Base-by-base conservation (phyloP, 1,140 invertebrate species). In the Centruroides vittatus region DNA sequence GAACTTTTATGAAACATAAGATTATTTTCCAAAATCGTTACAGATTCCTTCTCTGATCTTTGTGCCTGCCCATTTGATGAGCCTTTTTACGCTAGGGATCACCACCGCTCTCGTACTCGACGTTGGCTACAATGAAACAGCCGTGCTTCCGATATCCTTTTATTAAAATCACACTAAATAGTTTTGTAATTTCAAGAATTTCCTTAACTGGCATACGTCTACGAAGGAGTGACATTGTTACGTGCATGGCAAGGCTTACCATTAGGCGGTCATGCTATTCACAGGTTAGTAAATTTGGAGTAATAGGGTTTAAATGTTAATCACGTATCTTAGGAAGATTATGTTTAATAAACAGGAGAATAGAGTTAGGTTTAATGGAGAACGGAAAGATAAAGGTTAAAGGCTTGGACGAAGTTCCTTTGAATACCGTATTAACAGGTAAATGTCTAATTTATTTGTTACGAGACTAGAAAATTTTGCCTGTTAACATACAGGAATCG, bases 61-160 rank as follows among this genome's bases (percentile, higher is more conserved):
- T 72, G 78, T 86, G 4, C 86, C 90, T 8, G 81, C 81, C 46
- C 90, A 93, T 75, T 75, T 93, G 36, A 82, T 88, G n/a, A 77
- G 84, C 6, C 74, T 91, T 2, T 82, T 84, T 54, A 85, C 86
- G 4, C 76, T 93, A 54, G 89, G 85, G 13, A 75, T 84, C 8
- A 81, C 81, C 59, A 86, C 86, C 10, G 89, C 82, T 46, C 73
- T 95, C 10, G 86, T 95, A 4, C 71, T 95, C 12, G 91, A 95
- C 74, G 78, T 91, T 34, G 91, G 91, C n/a, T 88, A 88, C 69
- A 78, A 80, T 59, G 90, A 94, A 76, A 82, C 86, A 12, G 78
- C 82, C 52, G 75, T 89, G 8, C 82, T 93, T 69, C 91, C 91
- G 11, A 80, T 94, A 65, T 65, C 60, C 57, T 65, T 65, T 63